These are phyloP conservation scores for Amniataba percoides DNA, from an alignment of 2,797 vertebrate genomes.

Conservation along the genomic window DNA sequence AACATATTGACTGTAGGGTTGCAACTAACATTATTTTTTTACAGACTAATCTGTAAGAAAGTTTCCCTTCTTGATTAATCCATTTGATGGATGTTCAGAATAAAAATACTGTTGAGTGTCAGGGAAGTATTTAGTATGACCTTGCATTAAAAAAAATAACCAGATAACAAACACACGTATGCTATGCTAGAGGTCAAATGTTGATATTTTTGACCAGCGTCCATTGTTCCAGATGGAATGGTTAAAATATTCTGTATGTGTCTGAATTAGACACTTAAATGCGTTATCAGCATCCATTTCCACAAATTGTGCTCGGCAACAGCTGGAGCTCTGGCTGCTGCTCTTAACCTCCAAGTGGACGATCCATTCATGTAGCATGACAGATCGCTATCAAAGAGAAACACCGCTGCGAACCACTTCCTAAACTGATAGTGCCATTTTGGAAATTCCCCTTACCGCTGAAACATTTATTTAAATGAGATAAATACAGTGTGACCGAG, in stretches of 20 bases:
- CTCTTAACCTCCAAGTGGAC: conserved; percentile 51
- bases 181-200: conserved; percentile 21
- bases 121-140: conserved; percentile 20
- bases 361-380: conserved; percentile 53
- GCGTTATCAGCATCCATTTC: conserved; percentile 80
- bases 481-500: conserved; percentile 30
- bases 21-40: background rate
- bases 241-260: conserved; percentile 37
- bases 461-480: conserved; percentile 50
- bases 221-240: conserved; percentile 67
- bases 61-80: background rate
- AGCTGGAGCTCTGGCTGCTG: conserved; percentile 51
- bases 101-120: background rate
- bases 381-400: conserved; percentile 65
- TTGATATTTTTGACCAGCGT: conserved; percentile 38
- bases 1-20: background rate
- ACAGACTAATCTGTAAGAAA: background rate
- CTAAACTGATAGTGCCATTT: conserved; percentile 53
- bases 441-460: conserved; percentile 49
- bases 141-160: conserved; percentile 29
- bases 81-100: no score
- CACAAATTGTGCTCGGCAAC: conserved; percentile 78
- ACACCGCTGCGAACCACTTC: conserved; percentile 56
- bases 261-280: conserved; percentile 32
- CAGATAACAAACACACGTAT: conserved; percentile 42